Conservation (phyloP, 2,113 vertebrate species). For the Eleginops maclovinus region DNA sequence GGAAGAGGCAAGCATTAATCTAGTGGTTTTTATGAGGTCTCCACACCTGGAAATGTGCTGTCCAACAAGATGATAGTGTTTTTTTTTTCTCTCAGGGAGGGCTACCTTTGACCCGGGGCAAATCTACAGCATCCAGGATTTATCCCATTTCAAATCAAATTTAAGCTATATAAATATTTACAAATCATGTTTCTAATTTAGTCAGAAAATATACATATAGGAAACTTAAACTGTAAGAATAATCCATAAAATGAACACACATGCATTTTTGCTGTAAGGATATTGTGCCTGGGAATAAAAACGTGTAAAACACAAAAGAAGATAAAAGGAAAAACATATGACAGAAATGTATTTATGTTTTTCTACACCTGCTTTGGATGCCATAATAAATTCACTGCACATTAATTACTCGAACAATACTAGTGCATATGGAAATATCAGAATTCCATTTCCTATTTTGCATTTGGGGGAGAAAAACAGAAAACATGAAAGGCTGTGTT, state of each 20-base stretch:
- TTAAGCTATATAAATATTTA: background rate
- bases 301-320: background rate
- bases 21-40: conserved; percentile 42
- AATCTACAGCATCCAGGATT: background rate
- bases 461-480: conserved; percentile 4
- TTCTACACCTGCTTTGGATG: conserved; percentile 14
- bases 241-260: background rate
- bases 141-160: background rate
- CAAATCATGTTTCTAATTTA: background rate
- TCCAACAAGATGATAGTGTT: background rate
- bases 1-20: conserved; percentile 57
- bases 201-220: background rate
- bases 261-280: background rate
- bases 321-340: background rate
- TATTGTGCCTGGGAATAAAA: background rate
- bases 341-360: background rate
- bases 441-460: conserved; percentile 24
- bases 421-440: conserved; percentile 18
- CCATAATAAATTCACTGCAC: conserved; percentile 20
- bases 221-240: background rate
- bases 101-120: background rate
- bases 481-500: conserved; percentile 9
- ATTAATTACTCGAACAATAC: conserved; percentile 28
- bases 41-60: conserved; percentile 19
- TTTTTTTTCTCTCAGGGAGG: background rate